phyloP scores from a whole-genome alignment of 2,797 vertebrate species.

The Falco cherrug region DNA sequence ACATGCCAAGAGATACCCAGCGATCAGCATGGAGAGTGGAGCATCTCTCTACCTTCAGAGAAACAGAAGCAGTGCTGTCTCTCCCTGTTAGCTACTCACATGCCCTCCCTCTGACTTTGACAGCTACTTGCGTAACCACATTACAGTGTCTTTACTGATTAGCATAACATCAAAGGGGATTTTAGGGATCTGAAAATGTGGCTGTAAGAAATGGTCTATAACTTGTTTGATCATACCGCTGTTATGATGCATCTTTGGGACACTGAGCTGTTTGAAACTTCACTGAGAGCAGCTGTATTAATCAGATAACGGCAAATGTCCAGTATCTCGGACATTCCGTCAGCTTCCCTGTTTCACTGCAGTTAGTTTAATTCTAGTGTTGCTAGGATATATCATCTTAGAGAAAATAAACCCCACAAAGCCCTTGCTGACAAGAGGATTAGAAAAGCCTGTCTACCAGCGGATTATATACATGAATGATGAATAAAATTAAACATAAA shows the following conservation, averaged over 20 bases:
- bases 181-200: not conserved
- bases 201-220: not conserved
- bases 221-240: rapidly evolving
- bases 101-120: not conserved
- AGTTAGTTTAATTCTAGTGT: conserved; percentile 42
- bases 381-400: conserved; percentile 61
- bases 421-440: conserved; percentile 15
- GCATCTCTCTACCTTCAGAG: not conserved
- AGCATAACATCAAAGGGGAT: not conserved
- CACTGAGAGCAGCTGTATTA: not conserved
- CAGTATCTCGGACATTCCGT: not conserved
- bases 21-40: not conserved
- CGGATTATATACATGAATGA: conserved; percentile 16
- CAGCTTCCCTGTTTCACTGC: not conserved
- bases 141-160: not conserved
- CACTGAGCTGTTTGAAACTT: not conserved
- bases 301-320: not conserved
- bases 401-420: conserved; percentile 47
- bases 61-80: not conserved
- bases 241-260: not conserved
- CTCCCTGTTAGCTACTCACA: not conserved
- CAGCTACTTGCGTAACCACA: not conserved
- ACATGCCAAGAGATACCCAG: not conserved
- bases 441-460: conserved; percentile 27
- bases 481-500: conserved; percentile 26